Base-by-base conservation (phyloP, 37 sponge, comb jelly and placozoan genomes). In the Halisarca cf. caerulea region DNA sequence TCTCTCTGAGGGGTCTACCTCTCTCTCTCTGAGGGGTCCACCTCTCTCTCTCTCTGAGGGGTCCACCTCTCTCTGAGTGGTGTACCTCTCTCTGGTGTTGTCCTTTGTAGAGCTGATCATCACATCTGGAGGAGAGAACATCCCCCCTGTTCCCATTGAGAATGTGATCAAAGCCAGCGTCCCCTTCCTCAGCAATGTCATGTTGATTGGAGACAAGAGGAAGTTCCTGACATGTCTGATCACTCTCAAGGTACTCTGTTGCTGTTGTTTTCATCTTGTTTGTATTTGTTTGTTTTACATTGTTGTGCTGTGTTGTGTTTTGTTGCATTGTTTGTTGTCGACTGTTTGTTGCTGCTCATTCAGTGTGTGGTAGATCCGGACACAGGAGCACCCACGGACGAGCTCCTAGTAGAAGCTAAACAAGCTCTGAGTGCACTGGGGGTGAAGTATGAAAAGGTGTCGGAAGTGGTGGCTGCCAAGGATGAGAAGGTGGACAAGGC, bases 121-220 rank as follows among this genome's bases (percentile, higher is more conserved):
- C 71, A 95, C 95, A 23, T 60, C 90, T 57, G 95, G 95, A 44
- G 95, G 95, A 7, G 90, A 95, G 88, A 95, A 95, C 71, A 79
- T 95, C 38, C 83, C 95, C 51, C 95, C 95, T 2, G 92, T 95
- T 18, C 81, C 80, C 6, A 84, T 95, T 41, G 95, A 95, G 84
- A 60, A 86, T 54, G 35, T 40, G 20, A 85, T 95, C 60, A 89
- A 89, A 66, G 72, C 47, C 0, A 80, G 85, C 57, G 32, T 89
- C 2, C 92, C 92, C 0, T 88, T 91, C 79, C 66, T 92, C 23
- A 92, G 90, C 82, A 86, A 90, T 57, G 84, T 86, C 3, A 86
- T 92, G 90, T 20, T 92, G 61, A 79, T 90, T 43, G 93, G 93
- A 25, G 93, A 92, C 37, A 81, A 53, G 71, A 45, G 79, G 62